Base-by-base conservation (phyloP, 2,888 invertebrate genomes). In the Dendrolimus pini region DNA sequence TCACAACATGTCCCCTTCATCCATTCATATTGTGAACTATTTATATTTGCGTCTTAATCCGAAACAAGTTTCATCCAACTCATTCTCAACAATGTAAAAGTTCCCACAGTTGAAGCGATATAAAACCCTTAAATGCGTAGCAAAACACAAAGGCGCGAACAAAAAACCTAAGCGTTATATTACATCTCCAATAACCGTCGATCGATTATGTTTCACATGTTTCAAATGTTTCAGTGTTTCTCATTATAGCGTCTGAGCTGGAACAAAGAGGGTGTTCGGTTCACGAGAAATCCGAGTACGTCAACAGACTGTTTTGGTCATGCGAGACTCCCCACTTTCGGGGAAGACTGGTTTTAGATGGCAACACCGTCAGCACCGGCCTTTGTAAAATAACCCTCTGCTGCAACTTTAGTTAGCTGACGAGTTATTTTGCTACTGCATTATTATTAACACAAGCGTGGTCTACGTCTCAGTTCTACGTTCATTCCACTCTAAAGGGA, bases 201-300 rank as follows among this genome's bases (percentile, higher is more conserved):
- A 82, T 87, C 85, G 86, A 83, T 85, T 83, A 80, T 80, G 75
- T 84, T 85, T 83, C 88, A 83, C 84, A 84, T 85, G 85, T 82
- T 47, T 47, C 47, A 47, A 47, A 47, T 47, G 47, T 47, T 85
- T 85, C 88, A 47, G 12, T 47, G 47, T 47, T 85, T 85, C 88
- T 88, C 87, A 87, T 88, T 89, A 88, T 84, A 82, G 73, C 84
- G 85, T 86, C 85, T 86, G 83, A 69, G 78, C 76, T 78, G 85
- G 85, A 89, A 88, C 88, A 88, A 89, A 89, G 88, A 77, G 75
- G 64, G 83, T 73, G 62, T 88, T 84, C 72, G 66, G 78, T 89
- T 83, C 68, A 84, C 68, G 67, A 81, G 78, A 82, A 82, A 47
- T 47, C 47, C 3, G 76, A 66, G 62, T 64, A 67, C 65, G 64